A percentile compares a stretch with the other conserved stretches of the same genome.
Conservation (phyloP, 2,113 vertebrate genomes). For the Azemiops feae region DNA sequence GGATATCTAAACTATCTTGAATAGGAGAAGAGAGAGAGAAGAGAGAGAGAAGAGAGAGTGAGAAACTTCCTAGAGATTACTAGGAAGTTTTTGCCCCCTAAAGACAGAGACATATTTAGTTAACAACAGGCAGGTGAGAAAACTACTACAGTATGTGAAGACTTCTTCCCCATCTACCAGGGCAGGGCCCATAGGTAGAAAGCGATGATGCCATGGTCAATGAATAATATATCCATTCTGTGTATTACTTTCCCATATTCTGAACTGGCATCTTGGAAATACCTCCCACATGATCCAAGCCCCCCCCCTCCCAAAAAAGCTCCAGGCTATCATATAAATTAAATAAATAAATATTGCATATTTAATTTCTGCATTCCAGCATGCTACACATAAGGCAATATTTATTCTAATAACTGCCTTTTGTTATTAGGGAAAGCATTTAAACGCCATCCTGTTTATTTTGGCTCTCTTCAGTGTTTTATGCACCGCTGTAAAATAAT, state of each 20-base stretch:
- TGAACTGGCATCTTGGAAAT: background rate
- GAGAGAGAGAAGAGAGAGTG: too few relatives aligned
- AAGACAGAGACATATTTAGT: background rate
- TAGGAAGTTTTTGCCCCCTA: background rate
- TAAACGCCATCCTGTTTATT: constrained; percentile 20
- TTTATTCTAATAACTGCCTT: fast-evolving
- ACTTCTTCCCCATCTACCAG: background rate
- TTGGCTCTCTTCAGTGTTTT: constrained; percentile 35
- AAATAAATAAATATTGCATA: background rate
- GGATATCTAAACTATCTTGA: background rate
- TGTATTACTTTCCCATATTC: background rate
- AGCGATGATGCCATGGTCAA: background rate
- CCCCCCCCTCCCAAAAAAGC: constrained; percentile 9
- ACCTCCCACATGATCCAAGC: background rate
- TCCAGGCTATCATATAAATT: background rate
- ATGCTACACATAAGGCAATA: background rate
- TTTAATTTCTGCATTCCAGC: background rate
- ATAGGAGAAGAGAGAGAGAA: background rate
- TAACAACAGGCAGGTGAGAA: background rate
- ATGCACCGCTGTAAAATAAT: constrained; percentile 29
- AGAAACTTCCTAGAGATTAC: background rate
- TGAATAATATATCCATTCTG: background rate
- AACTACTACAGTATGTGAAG: background rate
- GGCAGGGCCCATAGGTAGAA: background rate
- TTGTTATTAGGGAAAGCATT: constrained; percentile 43